Conservation (phyloP, 2,888 invertebrate genomes). For the Nephrotoma flavescens region DNA sequence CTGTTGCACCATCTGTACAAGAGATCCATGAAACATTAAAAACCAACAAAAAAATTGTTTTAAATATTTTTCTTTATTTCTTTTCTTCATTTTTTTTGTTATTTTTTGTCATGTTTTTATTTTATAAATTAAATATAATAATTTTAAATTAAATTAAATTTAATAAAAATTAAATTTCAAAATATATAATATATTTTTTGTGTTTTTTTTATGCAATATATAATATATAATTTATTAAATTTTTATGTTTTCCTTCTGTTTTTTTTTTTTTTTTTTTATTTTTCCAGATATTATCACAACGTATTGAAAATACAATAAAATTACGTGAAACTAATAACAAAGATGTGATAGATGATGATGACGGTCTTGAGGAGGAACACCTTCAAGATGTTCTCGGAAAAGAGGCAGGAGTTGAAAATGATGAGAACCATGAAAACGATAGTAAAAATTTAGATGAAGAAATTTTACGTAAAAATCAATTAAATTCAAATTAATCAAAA, state of each 20-base stretch:
- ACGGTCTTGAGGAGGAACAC: neutral
- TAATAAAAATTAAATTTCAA: neutral
- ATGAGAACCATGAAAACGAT: slow-evolving; percentile 12
- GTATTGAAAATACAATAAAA: neutral
- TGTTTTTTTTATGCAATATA: neutral
- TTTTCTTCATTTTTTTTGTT: neutral
- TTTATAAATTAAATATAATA: neutral
- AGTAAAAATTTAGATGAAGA: slow-evolving; percentile 11
- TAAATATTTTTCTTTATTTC: neutral
- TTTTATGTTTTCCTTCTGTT: neutral
- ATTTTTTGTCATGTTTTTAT: neutral
- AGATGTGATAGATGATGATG: slow-evolving; percentile 16
- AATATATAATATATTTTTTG: neutral
- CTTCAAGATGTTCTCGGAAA: neutral
- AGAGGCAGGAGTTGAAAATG: slow-evolving; percentile 5
- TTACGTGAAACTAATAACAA: slow-evolving; percentile 16
- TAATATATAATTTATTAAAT: neutral
- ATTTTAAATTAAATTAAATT: neutral
- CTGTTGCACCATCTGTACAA: too few relatives aligned
- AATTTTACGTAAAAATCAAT: neutral
- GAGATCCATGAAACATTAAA: too few relatives aligned
- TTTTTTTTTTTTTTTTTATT: neutral
- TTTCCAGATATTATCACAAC: slow-evolving; percentile 2
- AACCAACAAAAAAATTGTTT: neutral
- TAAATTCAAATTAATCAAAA: neutral